Base-by-base conservation (phyloP, 1,140 invertebrate genomes). In the Magallana ariakensis region DNA sequence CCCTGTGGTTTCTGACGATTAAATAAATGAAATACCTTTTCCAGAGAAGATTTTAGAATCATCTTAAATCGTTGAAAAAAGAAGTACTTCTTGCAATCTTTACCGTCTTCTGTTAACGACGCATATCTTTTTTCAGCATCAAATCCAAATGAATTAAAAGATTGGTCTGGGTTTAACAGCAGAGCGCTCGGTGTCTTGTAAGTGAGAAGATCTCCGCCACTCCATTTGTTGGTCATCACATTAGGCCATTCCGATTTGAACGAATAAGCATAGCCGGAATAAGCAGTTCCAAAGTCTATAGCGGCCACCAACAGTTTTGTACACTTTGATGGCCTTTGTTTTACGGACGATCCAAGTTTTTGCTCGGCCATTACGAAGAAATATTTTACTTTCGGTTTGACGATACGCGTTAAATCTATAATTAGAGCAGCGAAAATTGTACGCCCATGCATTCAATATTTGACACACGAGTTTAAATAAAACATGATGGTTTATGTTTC, bases 111-210 rank as follows among this genome's bases (percentile, higher is more conserved):
- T 10, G 62, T 22, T n/a, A 22, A 22, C 26, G 26, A 26, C 11
- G 62, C 0, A 26, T 70, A 70, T 4, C 11, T 22, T 5, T 6
- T 22, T 22, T 70, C 62, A 11, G 62, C 62, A 11, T 70, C 62
- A 70, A 70, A 70, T 26, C 62, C 62, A 70, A 70, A 70, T 22
- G 62, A 19, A 11, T 70, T 70, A 0, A 70, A 70, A 13, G 62
- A 70, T 22, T 70, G 16, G 22, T 70, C 62, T 11, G 62, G 62
- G 26, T 70, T 70, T 22, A 70, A 22, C 26, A 70, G 83, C 70
- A 62, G 54, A 58, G 88, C 88, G 54, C 33, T 90, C 13, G 53
- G 83, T 0, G 62, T 22, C 26, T 70, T 70, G 19, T 70, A 33
- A 9, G 62, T 26, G 9, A 70, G 0, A 11, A 11, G 62, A 10